A percentile compares a stretch with the other conserved stretches of the same genome.
Conservation (phyloP, 2,888 invertebrate species). For the Caenorhabditis sp. region DNA sequence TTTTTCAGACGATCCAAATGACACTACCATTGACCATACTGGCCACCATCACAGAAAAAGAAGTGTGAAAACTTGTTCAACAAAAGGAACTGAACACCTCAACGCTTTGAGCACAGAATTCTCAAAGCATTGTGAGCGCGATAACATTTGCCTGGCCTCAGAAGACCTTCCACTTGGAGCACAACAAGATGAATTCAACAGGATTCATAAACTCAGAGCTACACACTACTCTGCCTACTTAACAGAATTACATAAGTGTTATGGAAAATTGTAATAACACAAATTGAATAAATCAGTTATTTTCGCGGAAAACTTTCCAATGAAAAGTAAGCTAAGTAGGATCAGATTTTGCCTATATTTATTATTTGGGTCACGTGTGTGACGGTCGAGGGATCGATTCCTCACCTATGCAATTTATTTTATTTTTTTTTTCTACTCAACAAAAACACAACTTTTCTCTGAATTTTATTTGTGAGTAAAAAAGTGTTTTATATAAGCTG, state of each 20-base stretch:
- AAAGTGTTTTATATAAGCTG: too few relatives aligned
- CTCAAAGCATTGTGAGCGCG: constrained; percentile 44
- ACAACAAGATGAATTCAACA: constrained; percentile 44
- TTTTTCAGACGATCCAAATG: constrained; percentile 31
- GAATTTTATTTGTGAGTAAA: too few relatives aligned
- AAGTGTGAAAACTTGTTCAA: constrained; percentile 34
- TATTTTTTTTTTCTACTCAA: too few relatives aligned
- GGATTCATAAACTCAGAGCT: constrained; percentile 43
- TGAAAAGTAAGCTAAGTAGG: too few relatives aligned
- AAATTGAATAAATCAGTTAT: not conserved
- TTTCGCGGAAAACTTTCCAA: too few relatives aligned
- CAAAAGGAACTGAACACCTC: constrained; percentile 34
- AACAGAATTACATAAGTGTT: constrained; percentile 31
- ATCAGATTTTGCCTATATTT: too few relatives aligned
- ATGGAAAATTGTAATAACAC: constrained; percentile 37
- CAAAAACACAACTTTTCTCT: too few relatives aligned
- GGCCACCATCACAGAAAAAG: constrained; percentile 25
- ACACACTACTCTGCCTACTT: constrained; percentile 46
- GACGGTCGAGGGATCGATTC: too few relatives aligned
- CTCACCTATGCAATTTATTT: too few relatives aligned
- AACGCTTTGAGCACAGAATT: constrained; percentile 38
- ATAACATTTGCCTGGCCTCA: constrained; percentile 58
- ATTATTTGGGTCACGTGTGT: too few relatives aligned
- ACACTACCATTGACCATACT: constrained; percentile 30
- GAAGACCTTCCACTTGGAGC: constrained; percentile 50